Percentiles rank a stretch among this genome's conserved stretches.
phyloP scores from a whole-genome alignment of 2,888 invertebrate genomes.

The Ormyrus nitidulus region DNA sequence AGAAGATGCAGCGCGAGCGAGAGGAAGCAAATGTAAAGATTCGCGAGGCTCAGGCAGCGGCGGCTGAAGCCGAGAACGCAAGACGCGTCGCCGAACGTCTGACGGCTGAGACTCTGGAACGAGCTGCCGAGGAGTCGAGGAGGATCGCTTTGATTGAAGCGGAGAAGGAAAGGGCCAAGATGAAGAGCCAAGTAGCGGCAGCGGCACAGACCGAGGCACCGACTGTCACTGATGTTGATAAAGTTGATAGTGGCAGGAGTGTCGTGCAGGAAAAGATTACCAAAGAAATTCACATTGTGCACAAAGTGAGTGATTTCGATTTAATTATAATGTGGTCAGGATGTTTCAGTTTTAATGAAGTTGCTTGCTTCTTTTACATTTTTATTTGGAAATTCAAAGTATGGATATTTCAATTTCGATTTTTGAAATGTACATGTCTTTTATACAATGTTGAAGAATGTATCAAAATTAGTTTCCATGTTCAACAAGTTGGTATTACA shows the following conservation, averaged over 20 bases:
- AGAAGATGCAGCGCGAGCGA: slow-evolving; percentile 75
- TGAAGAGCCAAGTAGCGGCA: slow-evolving; percentile 30
- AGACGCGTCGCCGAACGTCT: slow-evolving; percentile 75
- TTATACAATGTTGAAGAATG: no score
- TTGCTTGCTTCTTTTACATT: no score
- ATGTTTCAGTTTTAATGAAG: no score
- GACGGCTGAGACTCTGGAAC: slow-evolving; percentile 70
- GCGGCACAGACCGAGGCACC: slow-evolving; percentile 65
- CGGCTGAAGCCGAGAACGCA: slow-evolving; percentile 75
- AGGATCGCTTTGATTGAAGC: slow-evolving; percentile 54
- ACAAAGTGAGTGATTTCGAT: slow-evolving; percentile 64
- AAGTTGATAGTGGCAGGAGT: slow-evolving; percentile 60
- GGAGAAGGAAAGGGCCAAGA: neutral
- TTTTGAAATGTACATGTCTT: no score
- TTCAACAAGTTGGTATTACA: no score
- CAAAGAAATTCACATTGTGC: slow-evolving; percentile 68
- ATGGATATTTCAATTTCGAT: no score
- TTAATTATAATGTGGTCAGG: neutral
- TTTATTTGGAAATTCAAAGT: no score
- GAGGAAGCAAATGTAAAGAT: slow-evolving; percentile 76
- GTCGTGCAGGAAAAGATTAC: slow-evolving; percentile 65
- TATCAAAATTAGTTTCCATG: no score
- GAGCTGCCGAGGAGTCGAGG: slow-evolving; percentile 65
- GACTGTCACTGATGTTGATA: slow-evolving; percentile 25
- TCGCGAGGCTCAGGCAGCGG: slow-evolving; percentile 74